Percentiles rank a stretch among this genome's conserved stretches.
Conservation (phyloP, 2,113 vertebrate species). For the Recurvirostra avosetta region DNA sequence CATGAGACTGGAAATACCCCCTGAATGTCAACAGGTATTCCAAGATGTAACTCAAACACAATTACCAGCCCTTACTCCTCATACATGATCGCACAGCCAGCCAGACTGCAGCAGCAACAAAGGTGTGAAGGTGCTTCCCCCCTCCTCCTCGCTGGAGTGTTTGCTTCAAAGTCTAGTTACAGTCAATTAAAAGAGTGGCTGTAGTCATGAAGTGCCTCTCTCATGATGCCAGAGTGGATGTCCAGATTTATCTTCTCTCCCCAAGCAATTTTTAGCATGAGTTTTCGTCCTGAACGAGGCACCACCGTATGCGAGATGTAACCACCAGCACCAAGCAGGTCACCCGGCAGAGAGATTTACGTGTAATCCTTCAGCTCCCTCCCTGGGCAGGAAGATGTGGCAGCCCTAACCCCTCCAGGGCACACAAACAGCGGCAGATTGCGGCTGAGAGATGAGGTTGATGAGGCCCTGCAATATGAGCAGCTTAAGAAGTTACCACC, state of each 20-base stretch:
- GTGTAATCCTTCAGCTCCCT: not conserved
- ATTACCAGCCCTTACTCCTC: not conserved
- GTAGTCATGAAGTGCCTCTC: not conserved
- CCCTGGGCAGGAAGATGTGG: not conserved
- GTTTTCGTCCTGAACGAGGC: not conserved
- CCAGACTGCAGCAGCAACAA: not conserved
- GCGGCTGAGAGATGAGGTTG: not conserved
- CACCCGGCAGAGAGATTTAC: not conserved
- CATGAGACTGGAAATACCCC: not conserved
- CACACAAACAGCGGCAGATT: fast-evolving
- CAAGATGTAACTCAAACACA: not conserved
- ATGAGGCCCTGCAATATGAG: fast-evolving
- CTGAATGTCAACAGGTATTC: not conserved
- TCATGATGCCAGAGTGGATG: not conserved
- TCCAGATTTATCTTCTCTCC: not conserved
- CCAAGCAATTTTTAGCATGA: not conserved
- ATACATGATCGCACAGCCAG: fast-evolving
- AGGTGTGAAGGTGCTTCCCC: not conserved
- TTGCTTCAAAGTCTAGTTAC: not conserved
- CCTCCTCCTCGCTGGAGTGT: not conserved
- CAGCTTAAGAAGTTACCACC: not conserved
- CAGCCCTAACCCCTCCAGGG: not conserved
- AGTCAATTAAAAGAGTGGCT: not conserved
- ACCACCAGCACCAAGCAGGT: fast-evolving
- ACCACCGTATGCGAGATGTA: fast-evolving